Evolutionary conservation across 2,888 invertebrate species (phyloP), one percentile per base, ranked within the genome.

Genomic region (Cephus sareptanus): DNA sequence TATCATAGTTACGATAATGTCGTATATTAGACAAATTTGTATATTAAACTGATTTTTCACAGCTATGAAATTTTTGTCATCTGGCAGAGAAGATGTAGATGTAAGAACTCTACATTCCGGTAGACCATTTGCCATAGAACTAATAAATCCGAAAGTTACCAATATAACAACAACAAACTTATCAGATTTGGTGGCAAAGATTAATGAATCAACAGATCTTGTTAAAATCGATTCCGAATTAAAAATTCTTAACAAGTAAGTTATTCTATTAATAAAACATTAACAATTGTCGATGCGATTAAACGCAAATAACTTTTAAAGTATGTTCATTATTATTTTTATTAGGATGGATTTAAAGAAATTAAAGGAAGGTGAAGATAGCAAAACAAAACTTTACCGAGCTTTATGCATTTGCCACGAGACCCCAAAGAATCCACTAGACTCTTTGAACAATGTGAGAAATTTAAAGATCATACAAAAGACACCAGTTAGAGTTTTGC

Each of bases 31-130:
- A 6, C 23, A 40, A 40, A 1, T 40, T 15, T 40, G 15, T 40
- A 40, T 6, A 40, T 23, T 15, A 40, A 15, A 15, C 23, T 40
- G 15, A 15, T 15, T 73, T 13, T 71, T n/a, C 69, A 37, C 88
- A 93, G 93, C 92, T 37, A 92, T 95, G n/a, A 96, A 96, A 88
- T 97, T 99, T 92, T 94, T 96, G 84, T 95, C 98, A 3, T 98
- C 98, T 76, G 99, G 99, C 0, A 93, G 99, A 69, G 99, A 99
- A 92, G 99, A 99, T 92, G 97, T 98, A 0, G 99, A 99, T 92
- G 99, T 99, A 0, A 93, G 98, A 79, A 99, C 97, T 92, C 92
- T 99, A 80, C 98, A 98, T 1, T 93, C 94, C 80, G 99, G 99
- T 0, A 93, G 99, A 12, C 99, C 99, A 0, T 99, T 99, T 92